Evolutionary conservation across 2,888 invertebrate genomes (phyloP), one percentile per base, ranked within the genome.

Genomic region (Boloria selene): DNA sequence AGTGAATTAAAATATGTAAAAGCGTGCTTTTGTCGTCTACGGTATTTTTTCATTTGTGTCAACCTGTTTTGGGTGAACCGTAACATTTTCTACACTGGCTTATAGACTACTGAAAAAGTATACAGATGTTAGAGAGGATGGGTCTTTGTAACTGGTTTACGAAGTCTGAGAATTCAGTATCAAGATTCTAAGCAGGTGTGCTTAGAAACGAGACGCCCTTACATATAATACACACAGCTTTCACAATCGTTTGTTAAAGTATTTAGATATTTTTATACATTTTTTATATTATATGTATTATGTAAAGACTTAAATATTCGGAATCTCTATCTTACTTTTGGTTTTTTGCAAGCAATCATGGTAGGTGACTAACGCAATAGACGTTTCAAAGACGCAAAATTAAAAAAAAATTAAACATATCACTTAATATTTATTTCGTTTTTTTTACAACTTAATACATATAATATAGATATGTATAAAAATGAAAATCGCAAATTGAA

Each of bases 161-260:
- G 74, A 76, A 81, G 83, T 83, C 83, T 83, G 82, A 77, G 86
- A 85, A 85, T 85, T 82, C 84, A 82, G 84, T 87, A 88, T 88
- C 83, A 82, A 80, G 83, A 89, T 89, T 90, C 90, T 85, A 86
- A 84, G 87, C 90, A 91, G 90, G 90, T 90, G 89, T 86, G 80
- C 83, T 85, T 84, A 83, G 83, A 86, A 82, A 84, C 83, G 84
- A 84, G 85, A 83, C 85, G 84, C 84, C 84, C 80, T 79, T 81
- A 77, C 74, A 73, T 54, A 38, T 76, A 17, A 77, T 52, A 88
- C 84, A 83, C 74, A 87, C 68, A 31, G 77, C 2, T 5, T 13
- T 58, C 26, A 53, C 55, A 56, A 51, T 22, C 22, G 22, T 22
- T n/a, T 22, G 22, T 22, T 22, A 3, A 2, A 2, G 22, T 22